Evolutionary conservation across 2,888 invertebrate species (phyloP), one percentile per base, ranked within the genome.

Genomic region (Cacoxenus indagator): DNA sequence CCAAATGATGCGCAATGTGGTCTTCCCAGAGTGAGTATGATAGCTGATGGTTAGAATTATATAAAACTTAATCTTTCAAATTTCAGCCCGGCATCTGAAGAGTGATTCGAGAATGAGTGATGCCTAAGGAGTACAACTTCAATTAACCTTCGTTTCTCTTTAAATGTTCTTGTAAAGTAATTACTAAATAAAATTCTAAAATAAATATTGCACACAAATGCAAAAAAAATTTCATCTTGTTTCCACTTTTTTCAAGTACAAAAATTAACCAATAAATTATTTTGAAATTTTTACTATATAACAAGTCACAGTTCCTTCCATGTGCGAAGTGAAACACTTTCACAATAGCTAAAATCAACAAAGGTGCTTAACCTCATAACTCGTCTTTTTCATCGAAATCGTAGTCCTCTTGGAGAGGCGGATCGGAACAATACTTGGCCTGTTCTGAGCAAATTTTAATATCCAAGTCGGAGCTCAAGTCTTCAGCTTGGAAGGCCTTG

Each of bases 371-470:
- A 64, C 55, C 80, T 87, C 82, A 88, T 75, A 88, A 76, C 74
- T 88, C 87, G 45, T 88, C 87, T 69, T 75, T 84, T 68, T 83
- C 75, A 73, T 86, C 85, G 64, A 86, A 83, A 64, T 87, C 82
- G 45, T 88, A 87, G 5, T 88, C 88, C 11, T 87, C 87, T 64
- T 87, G 85, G 1, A 86, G 73, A 43, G 85, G 81, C 29, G 86
- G 83, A 65, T 89, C 88, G 11, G 86, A 83, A 75, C 91, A 92
- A 67, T 90, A 88, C 29, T 88, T 86, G 0, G 91, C 86, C 54
- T 87, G 82, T 64, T 88, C 85, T 4, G 89, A 88, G 77, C 92
- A 92, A 70, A 92, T 88, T 81, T 89, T 88, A 31, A 88, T 86
- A 73, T 90, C 89, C 65, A 90, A 83, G 82, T 91, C 86, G 6